Evolutionary conservation across 2,888 invertebrate genomes (phyloP), one percentile per base, ranked within the genome.

Genomic region (Oxystoma pomonae): DNA sequence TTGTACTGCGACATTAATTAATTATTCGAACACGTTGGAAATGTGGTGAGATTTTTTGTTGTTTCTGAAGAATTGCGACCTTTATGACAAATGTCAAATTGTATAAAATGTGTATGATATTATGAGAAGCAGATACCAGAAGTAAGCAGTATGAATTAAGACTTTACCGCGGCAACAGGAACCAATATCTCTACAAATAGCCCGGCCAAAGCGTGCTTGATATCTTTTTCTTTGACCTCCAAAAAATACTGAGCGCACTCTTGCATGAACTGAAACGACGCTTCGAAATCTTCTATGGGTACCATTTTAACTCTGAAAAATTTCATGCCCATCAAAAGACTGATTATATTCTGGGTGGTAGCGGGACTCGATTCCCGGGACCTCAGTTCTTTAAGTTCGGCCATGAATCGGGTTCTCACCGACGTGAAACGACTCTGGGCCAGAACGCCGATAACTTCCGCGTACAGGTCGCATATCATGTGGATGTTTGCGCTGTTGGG

Each of bases 271-370:
- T 96, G 95, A 78, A 99, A 97, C 0, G 97, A 97, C 0, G 96
- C 96, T 78, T 99, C 98, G 80, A 99, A 98, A 81, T 99, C 98
- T 81, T 98, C 98, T 66, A 99, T 98, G 0, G 98, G 98, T 59
- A 97, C 98, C 96, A 99, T 98, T 88, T 90, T 90, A 1, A 90
- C 90, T 7, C 90, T 83, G 80, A 99, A 98, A 83, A 98, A 99
- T 82, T 99, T 99, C 96, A 99, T 98, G 61, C 99, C 98, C 97
- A 98, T 98, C 21, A 99, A 83, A 50, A 99, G 83, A 52, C 96
- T 96, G 72, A 99, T 98, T 67, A 99, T 96, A 78, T 95, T 93
- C 76, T 98, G 97, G 0, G 94, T 92, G 0, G 90, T 90, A 71
- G 90, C 90, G 0, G 95, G 91, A n/a, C 91, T 93, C 0, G 93